phyloP scores from a whole-genome alignment of 2,888 invertebrate species.

The Clivina fossor region DNA sequence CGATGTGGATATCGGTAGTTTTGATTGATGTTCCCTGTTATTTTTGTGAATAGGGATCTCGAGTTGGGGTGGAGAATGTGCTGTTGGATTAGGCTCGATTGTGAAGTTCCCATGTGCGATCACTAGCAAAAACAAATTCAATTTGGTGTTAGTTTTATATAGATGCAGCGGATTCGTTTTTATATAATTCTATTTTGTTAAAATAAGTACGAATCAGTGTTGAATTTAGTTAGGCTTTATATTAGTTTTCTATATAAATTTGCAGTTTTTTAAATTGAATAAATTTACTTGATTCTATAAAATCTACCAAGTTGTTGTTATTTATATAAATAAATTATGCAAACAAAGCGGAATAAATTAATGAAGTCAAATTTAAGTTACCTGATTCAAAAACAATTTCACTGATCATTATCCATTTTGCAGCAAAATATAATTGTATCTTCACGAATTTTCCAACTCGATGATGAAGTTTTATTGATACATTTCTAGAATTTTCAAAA shows the following conservation, averaged over 20 bases:
- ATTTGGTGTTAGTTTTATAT: neutral
- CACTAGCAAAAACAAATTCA: constrained; percentile 50
- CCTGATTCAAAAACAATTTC: constrained; percentile 86
- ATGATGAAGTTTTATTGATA: constrained; percentile 79
- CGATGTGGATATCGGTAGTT: constrained; percentile 67
- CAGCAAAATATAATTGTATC: constrained; percentile 74
- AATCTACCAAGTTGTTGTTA: too few species aligned
- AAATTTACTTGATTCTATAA: too few species aligned
- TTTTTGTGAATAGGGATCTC: constrained; percentile 55
- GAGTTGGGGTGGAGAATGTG: constrained; percentile 56
- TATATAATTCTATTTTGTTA: too few species aligned
- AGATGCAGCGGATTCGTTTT: neutral
- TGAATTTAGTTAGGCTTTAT: too few species aligned
- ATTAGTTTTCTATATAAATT: too few species aligned
- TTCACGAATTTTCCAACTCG: constrained; percentile 80
- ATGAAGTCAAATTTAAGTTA: too few species aligned
- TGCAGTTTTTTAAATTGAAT: too few species aligned
- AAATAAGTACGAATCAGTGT: too few species aligned
- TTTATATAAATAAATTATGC: neutral
- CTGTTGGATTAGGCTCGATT: constrained; percentile 63
- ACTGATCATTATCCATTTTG: constrained; percentile 87
- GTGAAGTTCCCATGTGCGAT: constrained; percentile 75
- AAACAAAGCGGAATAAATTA: neutral
- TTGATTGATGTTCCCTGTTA: constrained; percentile 54
- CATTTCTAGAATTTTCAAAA: constrained; percentile 79